phyloP scores from a whole-genome alignment of 2,113 vertebrate species.

The Okapia johnstoni region DNA sequence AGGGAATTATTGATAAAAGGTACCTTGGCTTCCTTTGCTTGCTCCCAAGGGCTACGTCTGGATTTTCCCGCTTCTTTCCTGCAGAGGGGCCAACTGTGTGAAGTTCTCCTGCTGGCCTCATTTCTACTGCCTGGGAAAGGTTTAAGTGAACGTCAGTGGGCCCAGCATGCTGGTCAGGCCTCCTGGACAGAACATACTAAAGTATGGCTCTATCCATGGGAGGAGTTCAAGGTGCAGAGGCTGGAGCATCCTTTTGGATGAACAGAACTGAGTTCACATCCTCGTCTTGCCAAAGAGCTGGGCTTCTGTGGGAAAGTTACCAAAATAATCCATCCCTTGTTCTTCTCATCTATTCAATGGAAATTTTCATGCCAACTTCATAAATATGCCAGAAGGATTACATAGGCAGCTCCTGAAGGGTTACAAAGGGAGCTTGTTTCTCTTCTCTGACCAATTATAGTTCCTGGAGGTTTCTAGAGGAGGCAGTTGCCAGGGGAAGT shows the following conservation, averaged over 20 bases:
- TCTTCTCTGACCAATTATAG: neutral
- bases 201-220: neutral
- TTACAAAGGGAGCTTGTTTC: neutral
- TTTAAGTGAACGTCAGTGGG: neutral
- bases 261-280: neutral
- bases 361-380: neutral
- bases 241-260: neutral
- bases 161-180: neutral
- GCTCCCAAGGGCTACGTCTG: neutral
- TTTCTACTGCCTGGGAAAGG: neutral
- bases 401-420: neutral
- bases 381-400: neutral
- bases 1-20: neutral
- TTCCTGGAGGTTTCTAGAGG: neutral
- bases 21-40: neutral
- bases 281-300: neutral
- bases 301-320: neutral
- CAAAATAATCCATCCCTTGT: neutral
- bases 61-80: neutral
- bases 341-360: neutral
- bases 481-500: neutral
- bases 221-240: neutral
- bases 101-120: neutral
- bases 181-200: neutral
- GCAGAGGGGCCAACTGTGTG: neutral